phyloP scores from a whole-genome alignment of 2,113 vertebrate genomes.

The Probosciger aterrimus region DNA sequence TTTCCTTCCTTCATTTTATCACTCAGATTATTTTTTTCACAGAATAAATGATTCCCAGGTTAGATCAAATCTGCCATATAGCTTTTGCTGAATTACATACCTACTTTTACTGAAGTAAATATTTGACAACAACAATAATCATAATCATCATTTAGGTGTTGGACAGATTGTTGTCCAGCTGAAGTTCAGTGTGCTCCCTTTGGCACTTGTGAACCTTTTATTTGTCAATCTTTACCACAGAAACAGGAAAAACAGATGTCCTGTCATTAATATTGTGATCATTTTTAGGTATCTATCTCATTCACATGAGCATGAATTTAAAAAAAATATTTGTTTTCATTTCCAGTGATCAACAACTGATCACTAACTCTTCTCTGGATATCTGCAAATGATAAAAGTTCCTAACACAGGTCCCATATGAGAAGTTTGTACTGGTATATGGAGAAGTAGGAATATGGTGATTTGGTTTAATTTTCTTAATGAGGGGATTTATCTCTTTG shows the following conservation, averaged over 20 bases:
- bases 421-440: neutral
- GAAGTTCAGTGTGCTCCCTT: neutral
- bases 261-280: neutral
- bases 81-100: neutral
- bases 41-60: neutral
- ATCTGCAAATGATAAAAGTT: neutral
- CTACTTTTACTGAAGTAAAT: neutral
- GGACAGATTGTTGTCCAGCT: neutral
- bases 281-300: neutral
- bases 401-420: neutral
- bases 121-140: neutral
- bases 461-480: neutral
- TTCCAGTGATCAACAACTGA: neutral
- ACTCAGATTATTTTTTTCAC: neutral
- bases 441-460: neutral
- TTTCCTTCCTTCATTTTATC: neutral
- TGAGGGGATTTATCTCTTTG: neutral
- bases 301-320: neutral
- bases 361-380: neutral
- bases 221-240: neutral
- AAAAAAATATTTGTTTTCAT: neutral
- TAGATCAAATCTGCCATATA: neutral
- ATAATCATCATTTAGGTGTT: neutral
- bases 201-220: neutral
- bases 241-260: neutral